Evolutionary conservation across 2,888 invertebrate genomes (phyloP), one percentile per base, ranked within the genome.

Genomic region (Disparrhopalites patrizii): DNA sequence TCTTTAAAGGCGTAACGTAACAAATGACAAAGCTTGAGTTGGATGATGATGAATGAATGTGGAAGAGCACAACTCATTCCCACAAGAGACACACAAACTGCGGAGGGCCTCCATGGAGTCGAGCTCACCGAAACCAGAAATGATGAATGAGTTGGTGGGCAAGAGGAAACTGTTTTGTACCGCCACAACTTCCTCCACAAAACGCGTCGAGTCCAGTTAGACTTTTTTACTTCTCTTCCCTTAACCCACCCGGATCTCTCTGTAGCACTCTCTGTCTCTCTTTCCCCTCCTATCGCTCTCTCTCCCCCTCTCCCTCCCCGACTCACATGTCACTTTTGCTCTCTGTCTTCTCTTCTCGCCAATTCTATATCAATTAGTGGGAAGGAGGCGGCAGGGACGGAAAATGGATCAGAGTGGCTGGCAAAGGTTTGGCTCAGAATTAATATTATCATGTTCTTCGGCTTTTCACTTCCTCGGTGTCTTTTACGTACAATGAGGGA

Each of bases 41-140:
- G 61, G 61, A 61, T 61, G 61, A 61, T 61, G 61, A 61, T 61
- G 61, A 61, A 61, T 51, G 61, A 61, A 52, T 3, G n/a, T 36
- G 36, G 33, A 36, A 61, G 36, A 51, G 36, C 61, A 61, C 61
- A 61, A 61, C 52, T 61, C 61, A 61, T 61, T 52, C 31, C 61
- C 61, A 51, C 51, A 61, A 50, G 27, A 18, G 43, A 58, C 30
- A 56, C 13, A 25, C 28, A 54, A 31, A 54, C 15, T 31, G 13
- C 15, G 30, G 27, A 18, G 30, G 58, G 28, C 18, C 43, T n/a
- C 30, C 27, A 47, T 58, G 20, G 28, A 57, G 57, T 43, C 40
- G 51, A 61, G 61, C n/a, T 20, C 27, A 20, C 50, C 47, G 50
- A 33, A 61, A n/a, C 10, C 23, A 27, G 51, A 27, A 27, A 61